Conservation (phyloP, 2,888 invertebrate genomes). For the Chaitophorus viminalis region DNA sequence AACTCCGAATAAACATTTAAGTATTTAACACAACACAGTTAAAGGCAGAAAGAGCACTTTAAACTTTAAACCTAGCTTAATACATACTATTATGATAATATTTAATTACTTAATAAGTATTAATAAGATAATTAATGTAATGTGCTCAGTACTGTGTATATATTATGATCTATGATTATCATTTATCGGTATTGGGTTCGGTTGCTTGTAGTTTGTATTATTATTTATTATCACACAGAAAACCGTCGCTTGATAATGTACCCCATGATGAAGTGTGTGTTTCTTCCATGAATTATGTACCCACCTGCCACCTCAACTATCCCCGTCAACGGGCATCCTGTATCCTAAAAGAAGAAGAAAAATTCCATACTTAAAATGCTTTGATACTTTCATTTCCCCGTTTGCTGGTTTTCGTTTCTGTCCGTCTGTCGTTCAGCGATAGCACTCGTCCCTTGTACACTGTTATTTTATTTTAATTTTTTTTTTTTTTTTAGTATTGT, state of each 20-base stretch:
- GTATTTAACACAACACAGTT: too few species aligned
- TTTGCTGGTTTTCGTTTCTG: slow-evolving; percentile 35
- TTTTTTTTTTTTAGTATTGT: neutral
- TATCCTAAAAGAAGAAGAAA: slow-evolving; percentile 25
- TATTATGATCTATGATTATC: too few species aligned
- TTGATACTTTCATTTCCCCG: slow-evolving; percentile 55
- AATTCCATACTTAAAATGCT: slow-evolving; percentile 10
- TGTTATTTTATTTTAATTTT: slow-evolving; percentile 2
- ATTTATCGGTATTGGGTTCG: too few species aligned
- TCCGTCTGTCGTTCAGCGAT: slow-evolving; percentile 14
- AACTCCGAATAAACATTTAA: too few species aligned
- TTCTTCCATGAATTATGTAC: slow-evolving; percentile 38
- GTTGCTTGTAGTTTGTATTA: too few species aligned
- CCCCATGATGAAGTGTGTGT: neutral
- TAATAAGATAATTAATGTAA: too few species aligned
- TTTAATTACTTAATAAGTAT: too few species aligned
- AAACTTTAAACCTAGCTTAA: too few species aligned
- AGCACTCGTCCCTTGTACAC: slow-evolving; percentile 8
- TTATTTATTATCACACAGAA: too few species aligned
- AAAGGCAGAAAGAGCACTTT: too few species aligned
- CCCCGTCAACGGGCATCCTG: slow-evolving; percentile 46
- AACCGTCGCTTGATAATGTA: neutral
- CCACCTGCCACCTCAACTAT: slow-evolving; percentile 32
- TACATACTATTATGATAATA: too few species aligned
- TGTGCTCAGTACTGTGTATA: too few species aligned